Evolutionary conservation across 1,140 invertebrate genomes (phyloP).

Genomic region (Caerostris darwini): DNA sequence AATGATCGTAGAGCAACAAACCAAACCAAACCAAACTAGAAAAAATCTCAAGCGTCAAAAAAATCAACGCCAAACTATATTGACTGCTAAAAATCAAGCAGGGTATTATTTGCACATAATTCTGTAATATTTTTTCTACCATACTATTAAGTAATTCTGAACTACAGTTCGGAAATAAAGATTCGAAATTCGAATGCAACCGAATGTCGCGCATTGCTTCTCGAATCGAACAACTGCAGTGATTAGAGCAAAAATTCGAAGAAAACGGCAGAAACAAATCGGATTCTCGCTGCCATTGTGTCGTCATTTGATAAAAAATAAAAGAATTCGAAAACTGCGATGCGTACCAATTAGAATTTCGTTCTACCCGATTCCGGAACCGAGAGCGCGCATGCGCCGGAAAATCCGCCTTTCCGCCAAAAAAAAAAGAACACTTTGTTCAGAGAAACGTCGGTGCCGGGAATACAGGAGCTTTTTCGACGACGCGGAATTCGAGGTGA

Average conservation of each 20-base stretch:
- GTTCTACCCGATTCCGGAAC: not conserved
- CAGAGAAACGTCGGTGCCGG: not conserved
- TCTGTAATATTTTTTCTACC: no score
- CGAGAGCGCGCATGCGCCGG: not conserved
- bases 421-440: not conserved
- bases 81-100: no score
- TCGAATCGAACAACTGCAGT: not conserved
- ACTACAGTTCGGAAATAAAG: not conserved
- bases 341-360: not conserved
- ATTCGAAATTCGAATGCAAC: not conserved
- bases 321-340: constrained; percentile 15
- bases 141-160: no score
- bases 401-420: not conserved
- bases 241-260: no score
- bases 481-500: not conserved
- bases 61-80: no score
- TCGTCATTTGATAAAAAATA: not conserved
- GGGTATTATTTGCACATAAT: no score
- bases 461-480: not conserved
- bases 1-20: no score
- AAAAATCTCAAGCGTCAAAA: no score
- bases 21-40: no score
- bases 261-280: not conserved
- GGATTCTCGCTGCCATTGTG: not conserved
- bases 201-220: not conserved